Percentiles rank a stretch among this genome's conserved stretches.
phyloP scores from a whole-genome alignment of 2,113 vertebrate genomes.

The Scytalopus superciliaris region DNA sequence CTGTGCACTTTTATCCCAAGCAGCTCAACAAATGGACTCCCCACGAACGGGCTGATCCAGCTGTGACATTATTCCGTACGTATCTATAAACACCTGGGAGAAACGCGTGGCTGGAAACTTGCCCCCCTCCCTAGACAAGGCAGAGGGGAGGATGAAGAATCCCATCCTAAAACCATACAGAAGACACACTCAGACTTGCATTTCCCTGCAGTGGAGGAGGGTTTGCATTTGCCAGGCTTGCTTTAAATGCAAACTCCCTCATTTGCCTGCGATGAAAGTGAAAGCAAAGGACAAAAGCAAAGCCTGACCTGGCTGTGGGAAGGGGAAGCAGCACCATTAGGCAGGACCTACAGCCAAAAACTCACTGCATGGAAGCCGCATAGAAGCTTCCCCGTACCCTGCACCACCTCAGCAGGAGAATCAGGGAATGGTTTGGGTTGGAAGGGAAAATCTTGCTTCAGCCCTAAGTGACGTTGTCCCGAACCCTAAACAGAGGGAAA shows the following conservation, averaged over 20 bases:
- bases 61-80: neutral
- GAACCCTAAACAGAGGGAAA: neutral
- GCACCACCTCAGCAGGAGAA: neutral
- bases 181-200: neutral
- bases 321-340: neutral
- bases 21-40: neutral
- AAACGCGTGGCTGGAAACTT: neutral
- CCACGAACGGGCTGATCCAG: fast-evolving
- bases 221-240: neutral
- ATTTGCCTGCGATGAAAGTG: neutral
- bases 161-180: neutral
- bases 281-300: neutral
- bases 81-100: neutral
- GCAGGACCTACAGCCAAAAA: neutral
- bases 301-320: neutral
- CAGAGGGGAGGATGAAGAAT: neutral
- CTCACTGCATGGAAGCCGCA: fast-evolving
- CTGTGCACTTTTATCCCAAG: neutral
- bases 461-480: neutral
- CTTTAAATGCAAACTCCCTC: neutral
- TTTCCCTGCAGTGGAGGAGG: neutral
- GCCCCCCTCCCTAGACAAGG: neutral
- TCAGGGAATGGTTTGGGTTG: neutral
- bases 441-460: neutral
- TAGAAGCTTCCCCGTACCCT: neutral